Base-by-base conservation (phyloP, 2,888 invertebrate species). In the Troglohyphantes excavatus region DNA sequence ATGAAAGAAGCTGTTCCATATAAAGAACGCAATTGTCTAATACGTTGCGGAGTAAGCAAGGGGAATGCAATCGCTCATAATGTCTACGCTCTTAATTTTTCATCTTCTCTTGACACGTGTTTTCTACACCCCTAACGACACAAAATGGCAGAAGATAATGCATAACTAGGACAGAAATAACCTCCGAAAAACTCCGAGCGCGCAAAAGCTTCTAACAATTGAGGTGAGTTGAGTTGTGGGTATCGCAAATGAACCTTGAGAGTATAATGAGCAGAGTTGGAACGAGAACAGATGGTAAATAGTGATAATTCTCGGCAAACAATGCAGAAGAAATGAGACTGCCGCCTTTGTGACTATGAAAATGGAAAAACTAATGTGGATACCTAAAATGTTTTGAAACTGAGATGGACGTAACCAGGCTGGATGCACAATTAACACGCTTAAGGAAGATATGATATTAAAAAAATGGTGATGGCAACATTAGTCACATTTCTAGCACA, bases 161-260 rank as follows among this genome's bases (percentile, higher is more conserved):
- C 21, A 65, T 13, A 75, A 27, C 17, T 75, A 53, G 13, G 13
- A 29, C 27, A 21, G 59, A 75, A 75, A 75, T 75, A 21, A 75
- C 53, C 29, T 33, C 59, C 29, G 27, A 27, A 59, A 59, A 33
- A 7, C 68, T 33, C n/a, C 29, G n/a, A 68, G 6, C n/a, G 27
- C 33, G 17, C 13, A 43, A 6, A 2, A 21, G 21, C 26, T 5
- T 0, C 72, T n/a, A 26, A 73, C 73, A 26, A 72, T 72, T 46
- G 59, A 27, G 29, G 46, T 26, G 21, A 46, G 23, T 27, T 26
- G 21, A 46, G 23, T 27, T 27, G 7, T 0, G 33, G 5, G 27
- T 9, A 76, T 61, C 61, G 61, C 61, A 76, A 76, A 59, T 33
- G 76, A 19, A 76, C 76, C 76, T 76, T 76, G 76, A 19, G 29